Conservation (phyloP, 2,113 vertebrate species). For the Ameiurus melas region DNA sequence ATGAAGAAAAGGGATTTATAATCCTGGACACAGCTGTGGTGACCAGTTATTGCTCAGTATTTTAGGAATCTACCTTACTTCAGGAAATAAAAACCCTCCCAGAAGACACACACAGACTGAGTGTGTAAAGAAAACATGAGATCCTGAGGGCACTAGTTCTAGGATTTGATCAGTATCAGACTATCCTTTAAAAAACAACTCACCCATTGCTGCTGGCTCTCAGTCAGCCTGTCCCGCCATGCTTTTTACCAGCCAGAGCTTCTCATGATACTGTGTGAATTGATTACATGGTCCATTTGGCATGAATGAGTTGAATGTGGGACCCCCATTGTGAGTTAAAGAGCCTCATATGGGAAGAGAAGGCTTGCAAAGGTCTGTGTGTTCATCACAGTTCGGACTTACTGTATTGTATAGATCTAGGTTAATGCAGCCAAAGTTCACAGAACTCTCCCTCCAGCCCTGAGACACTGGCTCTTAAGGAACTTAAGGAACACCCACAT, state of each 20-base stretch:
- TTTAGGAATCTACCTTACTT: slow-evolving; percentile 49
- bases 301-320: slow-evolving; percentile 55
- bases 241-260: slow-evolving; percentile 45
- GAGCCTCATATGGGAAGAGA: slow-evolving; percentile 33
- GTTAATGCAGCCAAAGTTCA: slow-evolving; percentile 53
- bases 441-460: slow-evolving; percentile 11
- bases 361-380: slow-evolving; percentile 27
- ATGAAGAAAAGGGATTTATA: slow-evolving; percentile 51
- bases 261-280: slow-evolving; percentile 56
- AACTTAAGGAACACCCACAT: slow-evolving; percentile 2
- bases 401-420: slow-evolving; percentile 56
- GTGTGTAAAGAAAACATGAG: slow-evolving; percentile 27
- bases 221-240: background rate
- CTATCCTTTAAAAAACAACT: slow-evolving; percentile 19
- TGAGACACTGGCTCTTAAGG: slow-evolving; percentile 7
- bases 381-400: slow-evolving; percentile 34
- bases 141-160: slow-evolving; percentile 18
- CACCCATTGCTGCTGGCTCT: background rate
- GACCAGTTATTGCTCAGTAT: slow-evolving; percentile 56
- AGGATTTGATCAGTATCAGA: slow-evolving; percentile 13
- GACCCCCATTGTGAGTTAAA: slow-evolving; percentile 49
- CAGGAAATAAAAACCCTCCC: background rate
- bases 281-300: slow-evolving; percentile 63
- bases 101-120: slow-evolving; percentile 10
- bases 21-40: slow-evolving; percentile 51